Evolutionary conservation across 1,140 invertebrate species (phyloP).

Genomic region (Hetaerina americana): DNA sequence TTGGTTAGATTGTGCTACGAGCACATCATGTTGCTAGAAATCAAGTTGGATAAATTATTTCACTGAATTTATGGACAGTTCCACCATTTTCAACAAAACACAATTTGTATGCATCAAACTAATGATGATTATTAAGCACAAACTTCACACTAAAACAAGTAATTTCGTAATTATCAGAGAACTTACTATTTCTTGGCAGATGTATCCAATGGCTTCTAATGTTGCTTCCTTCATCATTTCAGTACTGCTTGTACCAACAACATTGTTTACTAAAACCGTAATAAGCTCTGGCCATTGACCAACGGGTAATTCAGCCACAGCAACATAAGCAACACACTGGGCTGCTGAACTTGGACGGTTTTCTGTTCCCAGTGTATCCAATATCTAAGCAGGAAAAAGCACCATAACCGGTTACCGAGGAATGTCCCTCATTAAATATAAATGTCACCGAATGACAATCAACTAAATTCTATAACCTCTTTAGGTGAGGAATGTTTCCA

Average conservation of each 20-base stretch:
- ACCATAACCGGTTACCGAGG: no score
- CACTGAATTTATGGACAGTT: neutral
- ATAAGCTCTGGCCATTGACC: conserved; percentile 79
- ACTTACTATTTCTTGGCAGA: conserved; percentile 62
- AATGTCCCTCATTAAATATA: neutral
- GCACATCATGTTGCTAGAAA: conserved; percentile 70
- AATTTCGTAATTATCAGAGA: no score
- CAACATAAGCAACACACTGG: conserved; percentile 97
- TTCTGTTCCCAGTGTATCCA: conserved; percentile 90
- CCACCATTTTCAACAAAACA: conserved; percentile 35
- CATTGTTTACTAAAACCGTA: conserved; percentile 72
- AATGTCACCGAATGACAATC: conserved; percentile 1
- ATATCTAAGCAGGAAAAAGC: conserved; percentile 56
- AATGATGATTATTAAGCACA: no score
- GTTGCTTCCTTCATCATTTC: conserved; percentile 94
- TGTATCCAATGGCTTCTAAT: conserved; percentile 90
- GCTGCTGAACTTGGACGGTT: conserved; percentile 90
- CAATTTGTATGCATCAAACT: neutral
- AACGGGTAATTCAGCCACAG: conserved; percentile 85
- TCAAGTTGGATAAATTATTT: conserved; percentile 4
- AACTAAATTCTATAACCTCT: neutral
- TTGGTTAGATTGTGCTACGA: conserved; percentile 83
- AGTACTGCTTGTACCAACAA: conserved; percentile 65
- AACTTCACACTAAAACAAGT: no score
- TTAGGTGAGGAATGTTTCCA: neutral